Conservation (phyloP, 2,797 vertebrate genomes). For the Clarias fuscus region DNA sequence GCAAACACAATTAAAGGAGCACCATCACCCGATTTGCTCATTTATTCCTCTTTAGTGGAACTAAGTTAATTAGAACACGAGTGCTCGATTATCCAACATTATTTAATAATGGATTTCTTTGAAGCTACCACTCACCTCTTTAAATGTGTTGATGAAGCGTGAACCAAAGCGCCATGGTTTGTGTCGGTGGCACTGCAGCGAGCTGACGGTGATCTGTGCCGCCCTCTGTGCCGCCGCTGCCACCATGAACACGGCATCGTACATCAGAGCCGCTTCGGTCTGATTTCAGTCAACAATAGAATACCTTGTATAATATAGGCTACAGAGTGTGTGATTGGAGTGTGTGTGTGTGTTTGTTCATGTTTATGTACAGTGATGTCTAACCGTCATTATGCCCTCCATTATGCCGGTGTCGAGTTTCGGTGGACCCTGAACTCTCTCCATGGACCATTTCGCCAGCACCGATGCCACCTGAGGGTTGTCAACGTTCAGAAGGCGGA, state of each 20-base stretch:
- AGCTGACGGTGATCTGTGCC: conserved; percentile 93
- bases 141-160: conserved; percentile 93
- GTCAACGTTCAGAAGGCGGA: conserved; percentile 91
- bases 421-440: conserved; percentile 87
- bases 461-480: conserved; percentile 83
- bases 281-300: conserved; percentile 57
- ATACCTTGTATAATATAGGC: too few species aligned
- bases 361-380: conserved; percentile 55
- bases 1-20: too few species aligned
- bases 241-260: conserved; percentile 94
- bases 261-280: conserved; percentile 96
- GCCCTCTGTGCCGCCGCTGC: conserved; percentile 88
- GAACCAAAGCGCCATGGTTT: conserved; percentile 98
- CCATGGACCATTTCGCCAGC: conserved; percentile 96
- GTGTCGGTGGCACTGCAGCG: conserved; percentile 96
- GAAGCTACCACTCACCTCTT: conserved; percentile 75
- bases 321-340: too few species aligned
- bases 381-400: conserved; percentile 94
- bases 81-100: too few species aligned
- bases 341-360: background rate
- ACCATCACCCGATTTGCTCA: too few species aligned
- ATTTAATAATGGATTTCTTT: background rate
- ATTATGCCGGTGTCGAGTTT: conserved; percentile 86
- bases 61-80: too few species aligned
- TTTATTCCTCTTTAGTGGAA: too few species aligned